Evolutionary conservation across 2,113 vertebrate species (phyloP), one percentile per base, ranked within the genome.

Genomic region (Neomonachus schauinslandi): DNA sequence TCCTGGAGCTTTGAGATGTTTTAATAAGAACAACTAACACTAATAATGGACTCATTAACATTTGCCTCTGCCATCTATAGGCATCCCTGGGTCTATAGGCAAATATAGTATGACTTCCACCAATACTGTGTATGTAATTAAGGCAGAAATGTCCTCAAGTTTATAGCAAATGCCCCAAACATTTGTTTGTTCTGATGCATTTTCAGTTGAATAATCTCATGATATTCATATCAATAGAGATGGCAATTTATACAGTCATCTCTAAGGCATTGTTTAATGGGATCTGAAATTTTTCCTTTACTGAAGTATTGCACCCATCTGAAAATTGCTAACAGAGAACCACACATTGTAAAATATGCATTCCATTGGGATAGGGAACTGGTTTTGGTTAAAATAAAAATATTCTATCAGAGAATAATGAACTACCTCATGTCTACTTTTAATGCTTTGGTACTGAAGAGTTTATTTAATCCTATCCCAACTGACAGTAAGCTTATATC

Each of bases 21-120:
- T 96, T 96, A 90, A 87, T 97, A 90, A 89, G 91, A 95, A 74
- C 46, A 97, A 72, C 33, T 46, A 87, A 77, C 24, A 67, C 51
- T 79, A 97, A 79, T 88, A 94, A 91, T 94, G 76, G 46, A 22
- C 53, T 95, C 69, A 86, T 84, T 85, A 86, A 49, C 84, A 88
- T 19, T 88, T 94, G 8, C 3, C 31, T 82, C 19, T 95, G 71
- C 28, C 28, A 21, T 92, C 63, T 16, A n/a, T 49, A 90, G 14
- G 3, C 21, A 24, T 91, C 49, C 21, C 10, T 84, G 63, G 0
- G 4, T 59, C 61, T 57, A 28, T 21, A 63, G 31, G 4, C 65
- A 91, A 85, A 85, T 82, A 59, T 1, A 86, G 16, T n/a, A n/a
- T 81, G 18, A 88, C 22, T 91, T 96, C 14, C 9, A 42, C 33